Evolutionary conservation across 2,888 invertebrate genomes (phyloP).

Genomic region (Scelioninae gen. 2): DNA sequence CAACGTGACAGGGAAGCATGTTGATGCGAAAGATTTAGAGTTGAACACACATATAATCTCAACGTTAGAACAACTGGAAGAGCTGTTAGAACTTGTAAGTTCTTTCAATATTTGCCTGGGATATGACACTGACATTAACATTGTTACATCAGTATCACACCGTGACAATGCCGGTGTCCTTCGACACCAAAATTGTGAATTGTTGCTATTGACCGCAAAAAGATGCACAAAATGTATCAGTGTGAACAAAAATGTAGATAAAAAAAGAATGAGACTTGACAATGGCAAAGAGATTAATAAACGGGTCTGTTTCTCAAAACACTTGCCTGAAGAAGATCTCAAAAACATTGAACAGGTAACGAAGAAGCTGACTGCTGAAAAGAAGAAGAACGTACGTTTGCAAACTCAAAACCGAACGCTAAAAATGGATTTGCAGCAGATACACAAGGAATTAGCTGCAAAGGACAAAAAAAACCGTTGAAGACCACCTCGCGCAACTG

Average conservation of each 20-base stretch:
- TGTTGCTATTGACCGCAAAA: background rate
- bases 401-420: too few species aligned
- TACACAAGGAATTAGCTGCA: too few species aligned
- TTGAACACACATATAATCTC: background rate
- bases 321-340: too few species aligned
- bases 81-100: constrained; percentile 6
- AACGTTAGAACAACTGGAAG: constrained; percentile 5
- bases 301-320: too few species aligned
- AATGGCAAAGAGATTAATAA: too few species aligned
- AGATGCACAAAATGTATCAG: background rate
- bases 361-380: too few species aligned
- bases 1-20: background rate
- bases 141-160: background rate
- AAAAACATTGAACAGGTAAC: too few species aligned
- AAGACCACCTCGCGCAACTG: too few species aligned
- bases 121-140: constrained; percentile 3
- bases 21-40: background rate
- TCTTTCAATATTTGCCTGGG: constrained; percentile 2
- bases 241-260: constrained; percentile 4
- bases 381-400: too few species aligned
- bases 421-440: too few species aligned
- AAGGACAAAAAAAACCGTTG: too few species aligned
- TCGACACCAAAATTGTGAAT: constrained; percentile 8
- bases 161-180: background rate
- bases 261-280: too few species aligned